phyloP scores from a whole-genome alignment of 2,888 invertebrate species.

The Tanytarsus gracilentus region DNA sequence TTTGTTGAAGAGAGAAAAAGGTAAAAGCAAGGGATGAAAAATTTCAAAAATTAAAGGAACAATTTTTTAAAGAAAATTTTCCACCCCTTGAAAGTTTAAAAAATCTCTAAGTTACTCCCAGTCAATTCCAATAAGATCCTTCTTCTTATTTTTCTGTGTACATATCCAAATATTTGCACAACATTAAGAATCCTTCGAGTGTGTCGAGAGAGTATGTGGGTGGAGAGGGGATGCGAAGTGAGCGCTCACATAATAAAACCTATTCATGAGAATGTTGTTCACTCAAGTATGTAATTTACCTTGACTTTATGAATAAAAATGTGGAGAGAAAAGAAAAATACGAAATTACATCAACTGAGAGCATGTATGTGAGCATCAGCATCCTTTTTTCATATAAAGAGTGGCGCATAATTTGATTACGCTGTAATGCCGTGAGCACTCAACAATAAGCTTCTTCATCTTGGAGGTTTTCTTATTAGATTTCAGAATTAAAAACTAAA shows the following conservation, averaged over 20 bases:
- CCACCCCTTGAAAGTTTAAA: no score
- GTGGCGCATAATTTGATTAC: conserved; percentile 27
- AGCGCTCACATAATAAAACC: conserved; percentile 27
- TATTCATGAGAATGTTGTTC: conserved; percentile 30
- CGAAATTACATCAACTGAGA: not conserved
- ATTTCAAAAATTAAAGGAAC: no score
- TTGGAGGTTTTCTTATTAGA: no score
- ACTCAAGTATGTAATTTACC: conserved; percentile 33
- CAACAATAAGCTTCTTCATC: no score
- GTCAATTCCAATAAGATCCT: no score
- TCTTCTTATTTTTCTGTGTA: no score
- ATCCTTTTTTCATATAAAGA: not conserved
- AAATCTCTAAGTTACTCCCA: no score
- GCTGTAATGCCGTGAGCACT: conserved; percentile 15
- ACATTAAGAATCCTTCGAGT: not conserved
- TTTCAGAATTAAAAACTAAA: no score
- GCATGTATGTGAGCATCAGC: not conserved
- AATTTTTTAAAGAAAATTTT: no score
- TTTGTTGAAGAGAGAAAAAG: conserved; percentile 16
- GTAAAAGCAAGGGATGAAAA: not conserved
- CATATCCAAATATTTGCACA: conserved; percentile 13
- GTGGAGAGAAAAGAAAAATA: conserved; percentile 19
- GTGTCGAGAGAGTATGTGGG: not conserved
- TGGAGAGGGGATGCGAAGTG: not conserved
- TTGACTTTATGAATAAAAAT: conserved; percentile 33